A percentile compares a stretch with the other conserved stretches of the same genome.
Conservation (phyloP, 2,797 vertebrate species). For the Babyrousa celebensis region DNA sequence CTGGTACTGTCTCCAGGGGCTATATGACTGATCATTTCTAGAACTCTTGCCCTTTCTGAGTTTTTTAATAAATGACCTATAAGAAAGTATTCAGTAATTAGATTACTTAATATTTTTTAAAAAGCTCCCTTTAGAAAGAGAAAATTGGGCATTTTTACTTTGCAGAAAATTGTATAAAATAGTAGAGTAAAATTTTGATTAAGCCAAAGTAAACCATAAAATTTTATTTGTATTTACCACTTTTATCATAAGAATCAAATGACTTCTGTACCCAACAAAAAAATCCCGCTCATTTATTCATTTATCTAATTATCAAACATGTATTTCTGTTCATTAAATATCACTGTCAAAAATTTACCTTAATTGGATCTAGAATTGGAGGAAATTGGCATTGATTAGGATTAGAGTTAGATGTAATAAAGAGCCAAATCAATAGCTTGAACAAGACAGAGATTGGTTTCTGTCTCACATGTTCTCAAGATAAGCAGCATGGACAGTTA, state of each 20-base stretch:
- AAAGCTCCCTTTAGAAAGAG: neutral
- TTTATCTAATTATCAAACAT: constrained; percentile 20
- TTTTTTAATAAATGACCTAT: constrained; percentile 22
- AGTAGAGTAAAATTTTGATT: constrained; percentile 33
- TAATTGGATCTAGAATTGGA: neutral
- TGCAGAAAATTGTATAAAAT: neutral
- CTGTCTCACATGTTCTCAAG: neutral
- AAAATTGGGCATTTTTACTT: constrained; percentile 10
- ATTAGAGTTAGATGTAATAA: neutral
- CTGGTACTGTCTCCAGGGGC: neutral
- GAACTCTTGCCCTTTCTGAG: neutral
- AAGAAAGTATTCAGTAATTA: constrained; percentile 47
- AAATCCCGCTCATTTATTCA: constrained; percentile 1
- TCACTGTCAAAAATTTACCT: neutral
- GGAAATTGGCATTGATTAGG: neutral
- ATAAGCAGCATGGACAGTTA: neutral
- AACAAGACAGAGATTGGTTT: neutral
- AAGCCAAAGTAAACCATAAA: neutral
- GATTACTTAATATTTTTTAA: constrained; percentile 35
- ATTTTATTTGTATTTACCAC: constrained; percentile 47
- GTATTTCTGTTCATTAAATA: neutral
- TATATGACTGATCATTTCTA: neutral
- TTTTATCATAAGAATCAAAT: neutral
- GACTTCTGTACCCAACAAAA: neutral
- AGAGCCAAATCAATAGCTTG: neutral